phyloP scores from a whole-genome alignment of 2,888 invertebrate species.

The Parapristionchus giblindavisi region DNA sequence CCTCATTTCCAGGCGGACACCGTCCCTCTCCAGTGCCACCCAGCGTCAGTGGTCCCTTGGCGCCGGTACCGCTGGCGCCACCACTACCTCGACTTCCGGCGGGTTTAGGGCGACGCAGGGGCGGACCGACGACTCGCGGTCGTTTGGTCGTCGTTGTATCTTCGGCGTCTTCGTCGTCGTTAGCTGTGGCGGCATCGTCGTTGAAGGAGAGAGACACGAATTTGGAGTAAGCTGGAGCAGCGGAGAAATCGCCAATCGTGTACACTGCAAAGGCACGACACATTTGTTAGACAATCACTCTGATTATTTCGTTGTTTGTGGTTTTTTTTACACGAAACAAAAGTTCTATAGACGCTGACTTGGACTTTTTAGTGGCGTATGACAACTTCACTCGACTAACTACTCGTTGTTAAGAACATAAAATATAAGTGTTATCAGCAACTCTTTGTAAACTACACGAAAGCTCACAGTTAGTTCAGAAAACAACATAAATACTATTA shows the following conservation, averaged over 20 bases:
- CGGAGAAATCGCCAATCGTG: conserved; percentile 30
- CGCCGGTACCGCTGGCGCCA: conserved; percentile 39
- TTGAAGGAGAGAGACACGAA: conserved; percentile 33
- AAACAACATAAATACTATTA: neutral
- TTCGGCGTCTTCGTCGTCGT: conserved; percentile 18
- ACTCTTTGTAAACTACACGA: neutral
- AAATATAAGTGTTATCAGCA: neutral
- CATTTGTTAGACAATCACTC: neutral
- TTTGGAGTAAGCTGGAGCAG: conserved; percentile 25
- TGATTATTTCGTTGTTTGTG: neutral
- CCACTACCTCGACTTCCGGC: conserved; percentile 41
- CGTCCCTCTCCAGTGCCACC: conserved; percentile 57
- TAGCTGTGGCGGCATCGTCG: conserved; percentile 19
- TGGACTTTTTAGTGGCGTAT: neutral
- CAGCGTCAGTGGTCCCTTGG: conserved; percentile 40
- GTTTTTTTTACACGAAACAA: conserved; percentile 1
- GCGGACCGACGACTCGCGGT: conserved; percentile 64
- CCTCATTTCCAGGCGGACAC: conserved; percentile 67
- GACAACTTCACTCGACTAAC: conserved; percentile 1
- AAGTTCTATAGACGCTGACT: neutral
- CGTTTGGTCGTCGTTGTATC: conserved; percentile 43
- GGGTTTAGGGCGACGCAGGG: conserved; percentile 60
- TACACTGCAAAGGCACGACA: conserved; percentile 34
- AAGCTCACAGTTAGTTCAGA: neutral
- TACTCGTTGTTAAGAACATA: neutral